Evolutionary conservation across 1,140 invertebrate genomes (phyloP).

Genomic region (Hirudo medicinalis): DNA sequence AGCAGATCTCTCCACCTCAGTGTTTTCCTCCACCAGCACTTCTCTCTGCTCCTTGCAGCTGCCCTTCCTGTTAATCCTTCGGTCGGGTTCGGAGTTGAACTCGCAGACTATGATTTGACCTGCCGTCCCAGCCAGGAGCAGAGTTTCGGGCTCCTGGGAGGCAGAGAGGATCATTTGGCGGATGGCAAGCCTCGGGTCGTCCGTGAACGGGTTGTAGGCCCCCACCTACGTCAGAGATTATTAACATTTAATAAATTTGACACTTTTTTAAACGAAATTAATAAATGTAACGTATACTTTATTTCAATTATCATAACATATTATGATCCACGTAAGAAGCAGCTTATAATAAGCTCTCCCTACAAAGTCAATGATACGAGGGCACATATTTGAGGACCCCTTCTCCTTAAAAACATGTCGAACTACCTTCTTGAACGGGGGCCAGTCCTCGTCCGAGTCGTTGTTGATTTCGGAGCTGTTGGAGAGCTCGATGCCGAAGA

Average conservation of each 20-base stretch:
- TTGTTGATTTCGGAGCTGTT: conserved; percentile 30
- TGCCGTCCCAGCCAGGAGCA: conserved; percentile 84
- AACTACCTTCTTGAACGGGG: conserved; percentile 70
- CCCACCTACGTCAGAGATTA: conserved; percentile 49
- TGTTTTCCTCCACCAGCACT: background rate
- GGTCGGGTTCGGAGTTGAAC: conserved; percentile 42
- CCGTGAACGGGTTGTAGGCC: conserved; percentile 87
- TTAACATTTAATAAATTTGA: background rate
- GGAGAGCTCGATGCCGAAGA: conserved; percentile 51
- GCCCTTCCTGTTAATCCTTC: conserved; percentile 18
- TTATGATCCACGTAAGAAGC: background rate
- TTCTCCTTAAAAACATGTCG: background rate
- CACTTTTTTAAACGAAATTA: background rate
- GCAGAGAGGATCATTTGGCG: conserved; percentile 78
- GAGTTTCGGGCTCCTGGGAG: conserved; percentile 57
- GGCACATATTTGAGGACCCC: too few species aligned
- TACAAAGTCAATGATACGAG: too few species aligned
- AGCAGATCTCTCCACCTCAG: background rate
- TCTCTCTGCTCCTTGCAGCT: background rate
- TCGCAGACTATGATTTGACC: conserved; percentile 74
- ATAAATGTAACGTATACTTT: too few species aligned
- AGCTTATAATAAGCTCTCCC: background rate
- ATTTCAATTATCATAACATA: too few species aligned
- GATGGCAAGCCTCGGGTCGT: conserved; percentile 82
- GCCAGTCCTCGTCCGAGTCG: conserved; percentile 50